phyloP scores from a whole-genome alignment of 2,113 vertebrate species.

The Dasyornis broadbenti region DNA sequence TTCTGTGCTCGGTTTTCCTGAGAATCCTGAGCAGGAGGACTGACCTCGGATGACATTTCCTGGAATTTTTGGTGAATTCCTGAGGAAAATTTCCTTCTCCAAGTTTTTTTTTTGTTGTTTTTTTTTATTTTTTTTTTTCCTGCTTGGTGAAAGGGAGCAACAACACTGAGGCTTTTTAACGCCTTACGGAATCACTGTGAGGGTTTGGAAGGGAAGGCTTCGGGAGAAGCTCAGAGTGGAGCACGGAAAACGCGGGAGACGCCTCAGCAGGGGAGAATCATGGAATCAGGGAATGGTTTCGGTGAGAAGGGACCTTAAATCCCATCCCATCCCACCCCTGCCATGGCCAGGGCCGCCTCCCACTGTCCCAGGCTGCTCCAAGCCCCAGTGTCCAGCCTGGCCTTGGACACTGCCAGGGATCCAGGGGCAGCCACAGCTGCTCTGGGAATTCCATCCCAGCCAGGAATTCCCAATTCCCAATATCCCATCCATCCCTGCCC shows the following conservation, averaged over 20 bases:
- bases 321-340: rapidly evolving
- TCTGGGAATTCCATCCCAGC: not conserved
- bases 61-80: not conserved
- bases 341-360: not conserved
- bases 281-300: not conserved
- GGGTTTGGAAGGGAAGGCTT: not conserved
- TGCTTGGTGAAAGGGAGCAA: rapidly evolving
- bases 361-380: not conserved
- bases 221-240: not conserved
- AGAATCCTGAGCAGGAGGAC: not conserved
- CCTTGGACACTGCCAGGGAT: not conserved
- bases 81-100: not conserved
- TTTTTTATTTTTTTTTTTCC: no score
- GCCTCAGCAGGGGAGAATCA: not conserved
- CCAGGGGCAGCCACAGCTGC: not conserved
- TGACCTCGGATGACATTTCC: not conserved
- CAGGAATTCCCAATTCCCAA: not conserved
- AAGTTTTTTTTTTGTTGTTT: not conserved
- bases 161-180: rapidly evolving
- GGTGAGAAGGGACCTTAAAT: rapidly evolving
- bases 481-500: not conserved
- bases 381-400: not conserved
- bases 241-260: not conserved
- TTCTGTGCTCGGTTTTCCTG: not conserved
- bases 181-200: rapidly evolving